Percentiles rank a stretch among this genome's conserved stretches.
Evolutionary conservation across 2,888 invertebrate species (phyloP).

Genomic region (Mythimna pallens): DNA sequence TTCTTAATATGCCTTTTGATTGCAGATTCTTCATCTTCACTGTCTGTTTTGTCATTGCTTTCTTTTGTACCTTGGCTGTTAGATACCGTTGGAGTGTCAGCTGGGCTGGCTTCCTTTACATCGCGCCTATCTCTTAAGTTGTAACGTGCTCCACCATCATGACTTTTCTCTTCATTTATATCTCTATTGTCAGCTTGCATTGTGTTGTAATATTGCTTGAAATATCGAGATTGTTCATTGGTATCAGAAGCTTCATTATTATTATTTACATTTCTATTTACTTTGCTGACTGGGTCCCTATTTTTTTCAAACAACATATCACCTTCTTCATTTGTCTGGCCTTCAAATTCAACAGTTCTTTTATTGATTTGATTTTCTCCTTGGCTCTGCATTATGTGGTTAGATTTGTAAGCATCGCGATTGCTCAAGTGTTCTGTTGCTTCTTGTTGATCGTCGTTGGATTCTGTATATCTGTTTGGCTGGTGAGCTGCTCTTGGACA

Average conservation of each 20-base stretch:
- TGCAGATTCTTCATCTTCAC: slow-evolving; percentile 81
- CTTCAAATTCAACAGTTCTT: slow-evolving; percentile 63
- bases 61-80: slow-evolving; percentile 61
- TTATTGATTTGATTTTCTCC: slow-evolving; percentile 65
- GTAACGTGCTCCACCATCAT: slow-evolving; percentile 64
- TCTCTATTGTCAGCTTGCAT: slow-evolving; percentile 72
- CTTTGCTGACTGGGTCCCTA: slow-evolving; percentile 64
- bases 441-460: slow-evolving; percentile 67
- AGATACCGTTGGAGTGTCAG: slow-evolving; percentile 51
- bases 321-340: slow-evolving; percentile 68
- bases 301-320: slow-evolving; percentile 73
- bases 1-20: slow-evolving; percentile 85
- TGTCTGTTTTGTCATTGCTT: slow-evolving; percentile 61
- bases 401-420: slow-evolving; percentile 63
- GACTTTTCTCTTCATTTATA: slow-evolving; percentile 66
- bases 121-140: slow-evolving; percentile 78
- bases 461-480: slow-evolving; percentile 66
- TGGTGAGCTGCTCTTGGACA: slow-evolving; percentile 56
- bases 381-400: slow-evolving; percentile 57
- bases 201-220: slow-evolving; percentile 71
- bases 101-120: slow-evolving; percentile 58
- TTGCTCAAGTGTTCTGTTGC: slow-evolving; percentile 65
- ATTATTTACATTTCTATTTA: slow-evolving; percentile 68
- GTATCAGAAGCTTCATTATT: slow-evolving; percentile 68
- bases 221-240: slow-evolving; percentile 67